Evolutionary conservation across 2,888 invertebrate genomes (phyloP), one percentile per base, ranked within the genome.

Genomic region (Pollenia labialis): DNA sequence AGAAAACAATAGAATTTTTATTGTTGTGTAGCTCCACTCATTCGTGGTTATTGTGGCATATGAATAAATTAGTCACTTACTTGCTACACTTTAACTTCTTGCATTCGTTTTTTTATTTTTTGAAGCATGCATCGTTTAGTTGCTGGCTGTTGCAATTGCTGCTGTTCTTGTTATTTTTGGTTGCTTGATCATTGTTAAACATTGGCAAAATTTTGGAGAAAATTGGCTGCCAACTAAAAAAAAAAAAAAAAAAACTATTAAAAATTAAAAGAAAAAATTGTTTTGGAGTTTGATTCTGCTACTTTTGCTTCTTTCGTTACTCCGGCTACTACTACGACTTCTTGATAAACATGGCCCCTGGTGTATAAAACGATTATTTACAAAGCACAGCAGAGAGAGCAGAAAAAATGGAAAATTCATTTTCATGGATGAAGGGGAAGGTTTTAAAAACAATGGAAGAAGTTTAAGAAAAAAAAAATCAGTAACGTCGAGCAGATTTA

Each of bases 51-150:
- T 82, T 82, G 77, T 82, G 77, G 79, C 69, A 69, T 79, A 85
- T 86, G 79, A 80, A 83, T 86, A 83, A 83, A 86, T 86, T 80
- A 82, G 79, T 75, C 82, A 86, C 80, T 76, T 76, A 83, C 83
- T 87, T 74, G 83, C 75, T 76, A 83, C 80, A 84, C 71, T 84
- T 84, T 82, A 76, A 75, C 62, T 79, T 52, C 77, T 66, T 82
- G 66, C 23, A 42, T 76, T 71, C 12, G 12, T 44, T 32, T 64
- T 2, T 69, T 12, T 10, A 1, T 52, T 50, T 50, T 60, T 50
- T 60, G 18, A 18, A 60, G 23, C 23, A 71, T 80, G 50, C 18
- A 50, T 14, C 52, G 40, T 23, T 58, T 56, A 23, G 9, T 23
- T 12, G 40, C 18, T 42, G 56, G 66, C n/a, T 66, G 7, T 18